Percentiles rank a stretch among this genome's conserved stretches.
Evolutionary conservation across 2,888 invertebrate genomes (phyloP).

Genomic region (Adelphocoris suturalis): DNA sequence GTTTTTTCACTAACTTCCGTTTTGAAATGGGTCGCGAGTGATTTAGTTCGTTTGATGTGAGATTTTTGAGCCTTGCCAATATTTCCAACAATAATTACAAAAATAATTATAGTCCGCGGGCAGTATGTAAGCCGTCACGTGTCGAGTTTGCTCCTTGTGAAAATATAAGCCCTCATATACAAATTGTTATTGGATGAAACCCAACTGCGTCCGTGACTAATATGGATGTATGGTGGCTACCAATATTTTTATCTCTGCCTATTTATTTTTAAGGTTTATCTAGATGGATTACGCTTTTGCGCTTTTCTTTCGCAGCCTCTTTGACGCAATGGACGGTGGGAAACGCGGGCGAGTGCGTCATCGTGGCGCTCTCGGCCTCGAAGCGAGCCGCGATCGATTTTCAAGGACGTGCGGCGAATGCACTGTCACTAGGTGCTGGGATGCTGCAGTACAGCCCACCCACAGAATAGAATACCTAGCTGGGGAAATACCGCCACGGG

Average conservation of each 20-base stretch:
- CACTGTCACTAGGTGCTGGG: not conserved
- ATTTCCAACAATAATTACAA: too few relatives aligned
- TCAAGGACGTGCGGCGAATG: constrained; percentile 8
- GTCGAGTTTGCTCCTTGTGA: too few relatives aligned
- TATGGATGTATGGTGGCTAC: not conserved
- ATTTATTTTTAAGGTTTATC: constrained; percentile 2
- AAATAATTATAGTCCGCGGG: too few relatives aligned
- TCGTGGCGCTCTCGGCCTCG: not conserved
- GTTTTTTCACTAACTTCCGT: too few relatives aligned
- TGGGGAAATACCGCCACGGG: too few relatives aligned
- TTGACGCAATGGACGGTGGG: constrained; percentile 8
- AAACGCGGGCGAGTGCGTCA: constrained; percentile 10
- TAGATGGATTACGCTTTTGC: not conserved
- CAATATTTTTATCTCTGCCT: not conserved
- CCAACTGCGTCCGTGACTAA: not conserved
- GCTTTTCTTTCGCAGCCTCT: not conserved
- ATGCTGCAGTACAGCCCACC: too few relatives aligned
- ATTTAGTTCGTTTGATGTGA: too few relatives aligned
- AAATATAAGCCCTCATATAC: too few relatives aligned
- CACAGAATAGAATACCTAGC: too few relatives aligned
- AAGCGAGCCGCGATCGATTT: constrained; percentile 26
- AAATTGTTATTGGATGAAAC: not conserved
- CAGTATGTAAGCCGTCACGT: too few relatives aligned
- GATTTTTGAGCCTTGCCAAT: too few relatives aligned
- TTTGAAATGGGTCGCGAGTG: too few relatives aligned